Conservation (phyloP, 2,888 invertebrate genomes). For the Pandemis corylana region DNA sequence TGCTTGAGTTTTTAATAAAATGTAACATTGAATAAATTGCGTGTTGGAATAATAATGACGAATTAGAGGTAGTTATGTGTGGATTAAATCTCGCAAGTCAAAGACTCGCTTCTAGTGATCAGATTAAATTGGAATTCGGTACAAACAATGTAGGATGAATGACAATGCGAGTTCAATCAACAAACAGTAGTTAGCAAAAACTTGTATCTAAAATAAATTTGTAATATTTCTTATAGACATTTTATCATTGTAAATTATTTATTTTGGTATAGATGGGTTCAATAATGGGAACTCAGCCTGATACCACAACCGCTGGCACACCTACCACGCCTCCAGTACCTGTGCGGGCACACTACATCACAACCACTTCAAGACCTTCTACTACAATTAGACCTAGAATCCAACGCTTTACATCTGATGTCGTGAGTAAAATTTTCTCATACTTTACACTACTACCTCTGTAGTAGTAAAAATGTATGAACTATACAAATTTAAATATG, state of each 20-base stretch:
- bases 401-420: slow-evolving; percentile 17
- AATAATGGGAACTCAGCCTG: slow-evolving; percentile 39
- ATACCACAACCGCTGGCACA: background rate
- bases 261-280: slow-evolving; percentile 51
- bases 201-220: too few species aligned
- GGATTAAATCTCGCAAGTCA: too few species aligned
- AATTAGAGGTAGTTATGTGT: too few species aligned
- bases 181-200: too few species aligned
- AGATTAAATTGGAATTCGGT: too few species aligned
- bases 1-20: background rate
- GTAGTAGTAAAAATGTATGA: too few species aligned
- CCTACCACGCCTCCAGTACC: slow-evolving; percentile 29
- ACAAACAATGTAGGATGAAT: too few species aligned
- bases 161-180: too few species aligned
- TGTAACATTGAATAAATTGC: background rate
- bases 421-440: slow-evolving; percentile 4
- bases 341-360: background rate
- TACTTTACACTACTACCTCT: too few species aligned
- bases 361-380: background rate
- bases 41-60: background rate
- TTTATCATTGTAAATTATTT: background rate
- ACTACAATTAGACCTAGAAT: background rate
- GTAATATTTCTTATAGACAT: too few species aligned
- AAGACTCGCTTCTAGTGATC: too few species aligned
- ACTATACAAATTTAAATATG: too few species aligned